Evolutionary conservation across 2,113 vertebrate genomes (phyloP).

Genomic region (Clinocottus analis): DNA sequence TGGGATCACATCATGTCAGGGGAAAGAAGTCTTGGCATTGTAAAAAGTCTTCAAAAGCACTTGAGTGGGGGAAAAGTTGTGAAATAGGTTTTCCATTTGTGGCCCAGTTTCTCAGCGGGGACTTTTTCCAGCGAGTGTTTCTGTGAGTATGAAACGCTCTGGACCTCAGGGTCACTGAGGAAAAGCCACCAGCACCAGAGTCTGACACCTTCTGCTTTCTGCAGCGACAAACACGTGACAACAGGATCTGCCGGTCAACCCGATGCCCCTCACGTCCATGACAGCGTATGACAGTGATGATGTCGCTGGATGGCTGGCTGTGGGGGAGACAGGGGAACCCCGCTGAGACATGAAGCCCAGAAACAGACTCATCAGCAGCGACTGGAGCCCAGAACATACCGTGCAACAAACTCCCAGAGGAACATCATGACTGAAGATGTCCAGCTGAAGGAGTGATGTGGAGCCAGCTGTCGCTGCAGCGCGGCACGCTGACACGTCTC

Average conservation of each 20-base stretch:
- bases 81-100: conserved; percentile 76
- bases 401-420: conserved; percentile 2
- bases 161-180: conserved; percentile 28
- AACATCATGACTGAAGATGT: conserved; percentile 10
- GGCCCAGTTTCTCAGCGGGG: conserved; percentile 60
- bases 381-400: conserved; percentile 13
- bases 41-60: conserved; percentile 58
- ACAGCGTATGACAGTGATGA: no score
- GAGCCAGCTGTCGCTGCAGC: conserved; percentile 11
- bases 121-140: conserved; percentile 60
- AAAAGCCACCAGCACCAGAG: conserved; percentile 6
- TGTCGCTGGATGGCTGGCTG: conserved; percentile 58
- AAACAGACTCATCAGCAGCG: conserved; percentile 52
- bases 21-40: conserved; percentile 52
- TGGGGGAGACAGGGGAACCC: conserved; percentile 58
- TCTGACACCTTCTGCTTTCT: conserved; percentile 55
- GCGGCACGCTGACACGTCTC: conserved; percentile 47
- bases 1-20: conserved; percentile 57
- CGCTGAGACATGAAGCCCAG: conserved; percentile 48
- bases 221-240: conserved; percentile 43
- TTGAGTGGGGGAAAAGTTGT: conserved; percentile 40
- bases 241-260: conserved; percentile 30
- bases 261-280: no score
- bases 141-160: conserved; percentile 35
- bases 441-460: conserved; percentile 1